Percentiles rank a stretch among this genome's conserved stretches.
These are phyloP conservation scores for Dryobotodes eremita DNA, from an alignment of 2,888 invertebrate genomes.

Conservation along the genomic window DNA sequence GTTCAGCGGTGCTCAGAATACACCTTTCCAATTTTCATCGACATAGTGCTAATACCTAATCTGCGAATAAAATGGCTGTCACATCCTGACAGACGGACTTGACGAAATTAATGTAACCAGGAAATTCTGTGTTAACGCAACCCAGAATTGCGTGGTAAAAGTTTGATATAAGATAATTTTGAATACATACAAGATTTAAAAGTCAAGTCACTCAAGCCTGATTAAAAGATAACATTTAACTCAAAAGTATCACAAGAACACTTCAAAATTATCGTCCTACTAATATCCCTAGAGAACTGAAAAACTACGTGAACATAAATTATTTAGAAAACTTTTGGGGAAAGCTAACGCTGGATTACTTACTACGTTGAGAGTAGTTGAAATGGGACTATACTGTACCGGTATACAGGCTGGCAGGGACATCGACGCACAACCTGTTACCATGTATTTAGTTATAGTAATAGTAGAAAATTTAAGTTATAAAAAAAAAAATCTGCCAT, in stretches of 20 bases:
- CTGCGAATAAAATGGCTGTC: too few relatives aligned
- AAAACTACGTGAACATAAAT: constrained; percentile 8
- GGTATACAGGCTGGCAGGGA: too few relatives aligned
- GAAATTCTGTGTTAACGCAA: neutral
- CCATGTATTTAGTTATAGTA: too few relatives aligned
- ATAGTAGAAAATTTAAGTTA: too few relatives aligned
- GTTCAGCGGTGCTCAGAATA: too few relatives aligned
- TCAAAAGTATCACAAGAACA: constrained; percentile 1
- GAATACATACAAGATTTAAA: constrained; percentile 11
- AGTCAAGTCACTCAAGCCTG: neutral
- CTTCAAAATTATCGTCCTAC: neutral
- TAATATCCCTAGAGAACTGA: neutral
- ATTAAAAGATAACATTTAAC: constrained; percentile 7
- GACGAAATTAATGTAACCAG: too few relatives aligned
- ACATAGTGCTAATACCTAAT: too few relatives aligned
- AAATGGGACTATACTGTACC: neutral
- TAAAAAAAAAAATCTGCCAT: too few relatives aligned
- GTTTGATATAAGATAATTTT: neutral
- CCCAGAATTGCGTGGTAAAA: neutral
- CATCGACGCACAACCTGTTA: too few relatives aligned
- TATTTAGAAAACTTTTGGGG: neutral
- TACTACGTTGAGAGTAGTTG: neutral
- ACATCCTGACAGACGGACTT: too few relatives aligned
- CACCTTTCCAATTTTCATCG: too few relatives aligned
- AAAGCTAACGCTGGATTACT: neutral